Evolutionary conservation across 2,113 vertebrate genomes (phyloP).

Genomic region (Brachionichthys hirsutus): DNA sequence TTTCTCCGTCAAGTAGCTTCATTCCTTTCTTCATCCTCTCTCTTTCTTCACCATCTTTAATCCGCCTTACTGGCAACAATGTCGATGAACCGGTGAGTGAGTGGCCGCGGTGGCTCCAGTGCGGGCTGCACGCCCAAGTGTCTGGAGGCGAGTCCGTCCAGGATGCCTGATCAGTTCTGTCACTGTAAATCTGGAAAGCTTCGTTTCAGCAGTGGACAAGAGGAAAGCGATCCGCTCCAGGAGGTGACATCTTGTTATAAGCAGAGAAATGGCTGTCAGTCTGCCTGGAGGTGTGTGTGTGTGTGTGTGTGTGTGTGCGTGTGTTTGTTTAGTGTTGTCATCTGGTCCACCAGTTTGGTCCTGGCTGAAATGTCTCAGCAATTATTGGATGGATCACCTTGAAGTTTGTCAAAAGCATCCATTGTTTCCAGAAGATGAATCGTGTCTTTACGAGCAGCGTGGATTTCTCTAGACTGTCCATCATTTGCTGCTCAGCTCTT

Average conservation of each 20-base stretch:
- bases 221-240: no score
- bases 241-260: no score
- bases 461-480: no score
- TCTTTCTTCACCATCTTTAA: constrained; percentile 1
- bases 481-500: background rate
- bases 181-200: no score
- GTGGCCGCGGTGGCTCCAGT: constrained; percentile 46
- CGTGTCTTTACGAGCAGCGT: no score
- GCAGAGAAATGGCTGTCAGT: constrained; percentile 5
- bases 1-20: background rate
- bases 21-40: constrained; percentile 12
- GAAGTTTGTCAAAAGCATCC: background rate
- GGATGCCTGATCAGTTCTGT: constrained; percentile 49
- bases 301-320: no score
- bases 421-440: background rate
- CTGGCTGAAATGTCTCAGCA: background rate
- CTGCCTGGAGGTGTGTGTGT: constrained; percentile 6
- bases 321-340: background rate
- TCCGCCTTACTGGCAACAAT: constrained; percentile 28
- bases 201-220: no score
- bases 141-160: constrained; percentile 51
- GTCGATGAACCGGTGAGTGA: constrained; percentile 58
- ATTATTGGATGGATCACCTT: no score
- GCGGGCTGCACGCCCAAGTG: constrained; percentile 50
- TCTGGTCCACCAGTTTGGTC: background rate